Evolutionary conservation across 2,797 vertebrate species (phyloP).

Genomic region (Gymnocypris eckloni): DNA sequence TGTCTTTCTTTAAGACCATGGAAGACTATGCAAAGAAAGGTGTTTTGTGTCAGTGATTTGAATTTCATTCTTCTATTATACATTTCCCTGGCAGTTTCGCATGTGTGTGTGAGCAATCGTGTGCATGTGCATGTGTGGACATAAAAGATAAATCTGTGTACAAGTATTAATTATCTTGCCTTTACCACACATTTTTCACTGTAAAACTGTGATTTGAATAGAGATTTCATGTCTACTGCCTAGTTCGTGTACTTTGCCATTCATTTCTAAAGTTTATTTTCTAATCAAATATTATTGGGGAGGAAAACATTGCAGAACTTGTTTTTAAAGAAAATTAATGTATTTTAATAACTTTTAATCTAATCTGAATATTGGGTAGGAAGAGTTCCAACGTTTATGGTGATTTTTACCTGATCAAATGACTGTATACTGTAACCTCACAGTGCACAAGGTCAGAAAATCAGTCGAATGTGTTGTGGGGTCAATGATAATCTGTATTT

Average conservation of each 20-base stretch:
- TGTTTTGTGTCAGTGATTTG: conserved; percentile 38
- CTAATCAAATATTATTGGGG: background rate
- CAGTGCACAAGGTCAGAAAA: background rate
- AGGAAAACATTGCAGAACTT: background rate
- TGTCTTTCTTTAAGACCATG: background rate
- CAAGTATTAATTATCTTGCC: conserved; percentile 10
- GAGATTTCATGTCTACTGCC: background rate
- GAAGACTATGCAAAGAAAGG: conserved; percentile 5
- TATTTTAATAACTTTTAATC: background rate
- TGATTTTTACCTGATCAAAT: background rate
- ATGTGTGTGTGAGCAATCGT: background rate
- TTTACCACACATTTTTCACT: background rate
- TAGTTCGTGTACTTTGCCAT: background rate
- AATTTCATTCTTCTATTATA: conserved; percentile 26
- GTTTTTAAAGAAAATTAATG: no score
- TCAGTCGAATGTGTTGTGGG: background rate
- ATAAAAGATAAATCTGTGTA: conserved; percentile 8
- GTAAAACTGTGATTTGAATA: background rate
- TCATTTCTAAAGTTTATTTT: background rate
- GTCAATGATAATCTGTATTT: no score
- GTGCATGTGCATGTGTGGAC: background rate
- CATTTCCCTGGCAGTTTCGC: background rate
- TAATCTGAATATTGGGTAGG: background rate
- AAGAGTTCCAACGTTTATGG: background rate
- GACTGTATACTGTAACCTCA: background rate